Evolutionary conservation across 2,888 invertebrate genomes (phyloP).

Genomic region (Cactoblastis cactorum): DNA sequence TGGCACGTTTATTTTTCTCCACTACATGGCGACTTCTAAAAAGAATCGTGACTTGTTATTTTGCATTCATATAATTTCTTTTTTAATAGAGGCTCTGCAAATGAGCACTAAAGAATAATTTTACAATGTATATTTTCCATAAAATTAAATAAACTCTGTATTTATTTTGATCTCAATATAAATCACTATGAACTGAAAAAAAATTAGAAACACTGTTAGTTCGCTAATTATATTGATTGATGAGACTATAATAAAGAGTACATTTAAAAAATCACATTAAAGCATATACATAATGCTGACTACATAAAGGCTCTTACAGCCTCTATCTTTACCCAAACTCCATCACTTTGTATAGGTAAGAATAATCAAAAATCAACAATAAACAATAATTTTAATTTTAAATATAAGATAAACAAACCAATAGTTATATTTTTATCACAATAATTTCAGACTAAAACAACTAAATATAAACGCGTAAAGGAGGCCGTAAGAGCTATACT

Average conservation of each 20-base stretch:
- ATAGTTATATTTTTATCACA: slow-evolving; percentile 70
- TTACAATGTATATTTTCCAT: slow-evolving; percentile 75
- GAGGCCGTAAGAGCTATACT: slow-evolving; percentile 73
- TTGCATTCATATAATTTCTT: slow-evolving; percentile 74
- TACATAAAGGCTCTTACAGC: slow-evolving; percentile 76
- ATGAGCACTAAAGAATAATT: slow-evolving; percentile 70
- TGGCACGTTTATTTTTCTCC: slow-evolving; percentile 81
- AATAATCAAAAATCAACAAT: slow-evolving; percentile 63
- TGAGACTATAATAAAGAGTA: slow-evolving; percentile 79
- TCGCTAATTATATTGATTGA: slow-evolving; percentile 76
- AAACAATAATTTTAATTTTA: slow-evolving; percentile 60
- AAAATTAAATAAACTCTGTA: slow-evolving; percentile 80
- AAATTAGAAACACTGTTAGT: slow-evolving; percentile 73
- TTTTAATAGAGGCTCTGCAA: slow-evolving; percentile 70
- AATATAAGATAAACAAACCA: slow-evolving; percentile 56
- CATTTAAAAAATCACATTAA: slow-evolving; percentile 81
- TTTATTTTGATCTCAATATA: slow-evolving; percentile 76
- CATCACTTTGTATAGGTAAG: slow-evolving; percentile 35
- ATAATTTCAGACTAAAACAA: slow-evolving; percentile 71
- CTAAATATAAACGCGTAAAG: slow-evolving; percentile 54
- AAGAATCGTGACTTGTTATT: slow-evolving; percentile 80
- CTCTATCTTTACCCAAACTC: slow-evolving; percentile 41
- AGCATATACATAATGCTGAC: slow-evolving; percentile 81
- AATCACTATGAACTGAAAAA: slow-evolving; percentile 74
- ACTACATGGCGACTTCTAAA: slow-evolving; percentile 80